Evolutionary conservation across 1,140 invertebrate genomes (phyloP).

Genomic region (Cyphomyrmex costatus): DNA sequence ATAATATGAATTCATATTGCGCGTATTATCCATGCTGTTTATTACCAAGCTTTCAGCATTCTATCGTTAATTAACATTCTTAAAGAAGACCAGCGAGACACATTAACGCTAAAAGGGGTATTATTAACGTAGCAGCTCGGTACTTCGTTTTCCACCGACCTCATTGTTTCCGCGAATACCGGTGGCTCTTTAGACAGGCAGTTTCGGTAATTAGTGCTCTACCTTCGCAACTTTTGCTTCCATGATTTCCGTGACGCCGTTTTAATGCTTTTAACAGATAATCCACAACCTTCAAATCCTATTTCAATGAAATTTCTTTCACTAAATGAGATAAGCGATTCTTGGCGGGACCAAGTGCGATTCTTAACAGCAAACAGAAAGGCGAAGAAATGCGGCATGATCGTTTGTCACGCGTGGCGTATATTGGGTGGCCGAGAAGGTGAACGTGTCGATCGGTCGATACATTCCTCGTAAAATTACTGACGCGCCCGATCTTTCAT

Average conservation of each 20-base stretch:
- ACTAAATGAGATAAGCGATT: conserved; percentile 77
- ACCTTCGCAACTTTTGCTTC: conserved; percentile 5
- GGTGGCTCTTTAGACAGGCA: conserved; percentile 38
- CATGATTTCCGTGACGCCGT: neutral
- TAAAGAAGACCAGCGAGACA: conserved; percentile 10
- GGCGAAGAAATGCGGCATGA: conserved; percentile 50
- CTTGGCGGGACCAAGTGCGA: conserved; percentile 66
- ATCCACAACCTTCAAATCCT: neutral
- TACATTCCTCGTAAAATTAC: conserved; percentile 57
- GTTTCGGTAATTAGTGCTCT: conserved; percentile 69
- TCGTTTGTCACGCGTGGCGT: conserved; percentile 46
- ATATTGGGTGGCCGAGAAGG: neutral
- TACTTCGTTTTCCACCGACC: conserved; percentile 29
- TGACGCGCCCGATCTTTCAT: conserved; percentile 43
- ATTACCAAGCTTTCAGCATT: neutral
- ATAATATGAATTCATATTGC: neutral
- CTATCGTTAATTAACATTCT: conserved; percentile 25
- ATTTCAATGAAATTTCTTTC: conserved; percentile 27
- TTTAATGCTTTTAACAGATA: conserved; percentile 11
- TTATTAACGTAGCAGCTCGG: conserved; percentile 12
- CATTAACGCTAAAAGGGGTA: conserved; percentile 29
- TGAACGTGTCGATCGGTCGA: conserved; percentile 20
- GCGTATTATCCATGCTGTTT: neutral
- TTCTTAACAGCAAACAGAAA: conserved; percentile 33
- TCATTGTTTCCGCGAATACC: conserved; percentile 60